Evolutionary conservation across 1,140 invertebrate species (phyloP), one percentile per base, ranked within the genome.

Genomic region (Drosophila rhopaloa): DNA sequence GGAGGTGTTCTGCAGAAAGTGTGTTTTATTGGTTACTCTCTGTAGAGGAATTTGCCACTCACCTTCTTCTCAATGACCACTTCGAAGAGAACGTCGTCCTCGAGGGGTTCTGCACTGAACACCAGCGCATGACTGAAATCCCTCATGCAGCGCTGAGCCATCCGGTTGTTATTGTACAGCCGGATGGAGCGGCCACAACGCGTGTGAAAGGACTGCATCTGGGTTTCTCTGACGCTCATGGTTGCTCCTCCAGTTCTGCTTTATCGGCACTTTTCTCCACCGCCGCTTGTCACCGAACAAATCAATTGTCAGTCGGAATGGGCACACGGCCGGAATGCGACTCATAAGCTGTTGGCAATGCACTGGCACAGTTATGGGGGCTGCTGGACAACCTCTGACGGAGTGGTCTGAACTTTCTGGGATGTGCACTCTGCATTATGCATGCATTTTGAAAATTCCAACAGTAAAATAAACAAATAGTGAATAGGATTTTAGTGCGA

Each of bases 1-100:
- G 43, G 95, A 94, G 84, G 94, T 95, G 66, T 96, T 95, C 95
- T 96, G 57, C 10, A 0, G 16, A 9, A 35, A 8, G 7, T 0
- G 8, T 0, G 9, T 35, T 50, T 51, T 50, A 29, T 50, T 16
- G 58, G 8, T 5, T 57, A 27, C 40, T 53, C 16, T n/a, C 6
- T 6, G 14, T 32, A 5, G 48, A 37, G n/a, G 24, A 11, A 8
- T 6, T 8, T 0, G 9, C 13, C 4, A 38, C 53, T 44, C 93
- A 97, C 97, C 95, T 97, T 98, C 93, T 95, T 96, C 83, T 98
- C 97, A 81, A 98, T 97, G 80, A 95, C 94, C 62, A 98, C 95
- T 94, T 98, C 97, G 93, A 98, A 98, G 43, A 98, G 93, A 76
- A 96, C 94, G 93, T 98, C 96, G 91, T 97, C 96, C 76, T 94